phyloP scores from a whole-genome alignment of 2,888 invertebrate species.

The Cephus sareptanus region DNA sequence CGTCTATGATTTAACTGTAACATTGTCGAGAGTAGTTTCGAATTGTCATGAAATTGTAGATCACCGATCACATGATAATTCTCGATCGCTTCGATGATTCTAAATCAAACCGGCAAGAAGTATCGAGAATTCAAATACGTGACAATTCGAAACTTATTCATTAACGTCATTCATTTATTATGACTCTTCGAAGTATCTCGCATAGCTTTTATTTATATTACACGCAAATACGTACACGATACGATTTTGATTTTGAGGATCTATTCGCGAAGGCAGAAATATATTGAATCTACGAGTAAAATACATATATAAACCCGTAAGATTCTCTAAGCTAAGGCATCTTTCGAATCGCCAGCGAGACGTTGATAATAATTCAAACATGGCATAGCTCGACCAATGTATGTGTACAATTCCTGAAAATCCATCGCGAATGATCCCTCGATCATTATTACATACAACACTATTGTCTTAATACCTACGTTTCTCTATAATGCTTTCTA shows the following conservation, averaged over 20 bases:
- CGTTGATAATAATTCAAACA: background rate
- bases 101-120: background rate
- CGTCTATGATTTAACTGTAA: slow-evolving; percentile 35
- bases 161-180: background rate
- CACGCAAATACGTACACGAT: slow-evolving; percentile 27
- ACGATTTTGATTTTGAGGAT: slow-evolving; percentile 7
- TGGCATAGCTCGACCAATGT: background rate
- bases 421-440: background rate
- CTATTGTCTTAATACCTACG: slow-evolving; percentile 10
- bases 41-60: slow-evolving; percentile 22
- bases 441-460: background rate
- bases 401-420: background rate
- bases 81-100: background rate
- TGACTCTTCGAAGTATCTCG: slow-evolving; percentile 13
- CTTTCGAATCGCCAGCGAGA: background rate
- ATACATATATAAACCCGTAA: background rate
- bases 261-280: slow-evolving; percentile 7
- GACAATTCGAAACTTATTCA: background rate
- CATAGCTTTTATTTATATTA: slow-evolving; percentile 25
- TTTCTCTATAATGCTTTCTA: background rate
- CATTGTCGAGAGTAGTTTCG: slow-evolving; percentile 35
- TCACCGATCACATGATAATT: background rate
- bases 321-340: background rate
- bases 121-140: background rate
- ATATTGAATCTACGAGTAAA: background rate